These are phyloP conservation scores for Nomada goodeniana DNA, from an alignment of 2,888 invertebrate genomes.

Conservation along the genomic window DNA sequence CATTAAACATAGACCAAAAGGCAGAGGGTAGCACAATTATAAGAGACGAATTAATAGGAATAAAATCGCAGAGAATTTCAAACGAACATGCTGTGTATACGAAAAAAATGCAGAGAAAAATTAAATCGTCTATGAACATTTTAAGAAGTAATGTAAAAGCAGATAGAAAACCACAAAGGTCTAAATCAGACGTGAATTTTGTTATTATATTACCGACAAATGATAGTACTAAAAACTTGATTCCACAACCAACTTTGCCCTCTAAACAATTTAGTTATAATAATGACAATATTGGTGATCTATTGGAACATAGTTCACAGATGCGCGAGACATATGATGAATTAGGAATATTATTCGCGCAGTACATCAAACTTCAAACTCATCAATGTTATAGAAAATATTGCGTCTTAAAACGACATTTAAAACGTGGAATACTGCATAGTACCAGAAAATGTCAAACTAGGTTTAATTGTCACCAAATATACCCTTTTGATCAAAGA, in stretches of 20 bases:
- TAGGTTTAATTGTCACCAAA: slow-evolving; percentile 42
- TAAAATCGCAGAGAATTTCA: slow-evolving; percentile 5
- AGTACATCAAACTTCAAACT: slow-evolving; percentile 67
- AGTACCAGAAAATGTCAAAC: slow-evolving; percentile 65
- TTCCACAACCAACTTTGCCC: neutral
- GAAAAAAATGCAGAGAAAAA: neutral
- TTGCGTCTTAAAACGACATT: slow-evolving; percentile 64
- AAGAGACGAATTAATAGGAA: neutral
- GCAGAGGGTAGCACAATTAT: neutral
- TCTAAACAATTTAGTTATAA: neutral
- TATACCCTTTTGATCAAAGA: slow-evolving; percentile 56
- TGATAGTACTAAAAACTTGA: neutral
- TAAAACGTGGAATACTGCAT: slow-evolving; percentile 54
- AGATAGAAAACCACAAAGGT: neutral
- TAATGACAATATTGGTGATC: neutral
- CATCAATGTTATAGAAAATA: slow-evolving; percentile 65
- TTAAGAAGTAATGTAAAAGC: slow-evolving; percentile 9
- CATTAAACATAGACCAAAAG: neutral
- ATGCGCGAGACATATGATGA: slow-evolving; percentile 66
- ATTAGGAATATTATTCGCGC: slow-evolving; percentile 70
- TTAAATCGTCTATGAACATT: slow-evolving; percentile 30
- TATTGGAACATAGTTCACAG: slow-evolving; percentile 7
- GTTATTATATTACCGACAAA: neutral
- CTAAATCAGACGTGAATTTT: slow-evolving; percentile 31
- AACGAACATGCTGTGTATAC: neutral